Evolutionary conservation across 2,888 invertebrate species (phyloP).

Genomic region (Aproaerema taeniolella): DNA sequence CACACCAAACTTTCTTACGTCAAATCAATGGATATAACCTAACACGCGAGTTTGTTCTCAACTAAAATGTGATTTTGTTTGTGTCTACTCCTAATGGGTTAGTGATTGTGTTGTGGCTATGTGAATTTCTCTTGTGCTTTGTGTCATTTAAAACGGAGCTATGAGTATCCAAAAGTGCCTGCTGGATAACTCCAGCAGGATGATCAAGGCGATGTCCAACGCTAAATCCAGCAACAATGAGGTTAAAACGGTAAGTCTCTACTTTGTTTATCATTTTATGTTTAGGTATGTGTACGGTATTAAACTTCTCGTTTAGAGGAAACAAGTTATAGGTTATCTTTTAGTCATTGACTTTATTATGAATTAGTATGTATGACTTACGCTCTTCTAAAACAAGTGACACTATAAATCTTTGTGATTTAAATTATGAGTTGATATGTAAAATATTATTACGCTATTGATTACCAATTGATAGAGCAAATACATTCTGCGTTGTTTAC

Average conservation of each 20-base stretch:
- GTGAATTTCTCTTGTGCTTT: conserved; percentile 55
- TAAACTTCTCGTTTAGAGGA: no score
- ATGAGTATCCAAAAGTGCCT: conserved; percentile 75
- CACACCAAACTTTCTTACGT: conserved; percentile 69
- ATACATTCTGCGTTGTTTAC: conserved; percentile 6
- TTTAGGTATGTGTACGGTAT: no score
- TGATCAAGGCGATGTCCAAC: conserved; percentile 73
- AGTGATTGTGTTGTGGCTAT: conserved; percentile 51
- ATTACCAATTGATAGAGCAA: conserved; percentile 4
- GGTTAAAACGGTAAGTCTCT: conserved; percentile 63
- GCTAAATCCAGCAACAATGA: conserved; percentile 60
- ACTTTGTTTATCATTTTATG: conserved; percentile 2
- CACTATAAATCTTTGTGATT: conserved; percentile 1
- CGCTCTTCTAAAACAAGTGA: conserved; percentile 1
- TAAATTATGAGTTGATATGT: neutral
- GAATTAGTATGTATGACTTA: no score
- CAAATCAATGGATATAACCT: conserved; percentile 77
- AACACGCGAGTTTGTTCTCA: conserved; percentile 38
- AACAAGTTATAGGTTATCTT: conserved; percentile 22
- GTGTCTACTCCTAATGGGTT: conserved; percentile 40
- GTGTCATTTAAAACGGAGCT: conserved; percentile 45
- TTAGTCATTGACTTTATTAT: no score
- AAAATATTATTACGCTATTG: no score
- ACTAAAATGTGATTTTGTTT: conserved; percentile 58
- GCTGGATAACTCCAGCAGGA: conserved; percentile 72